These are phyloP conservation scores for Diploptera punctata DNA, from an alignment of 2,888 invertebrate species.

Conservation along the genomic window DNA sequence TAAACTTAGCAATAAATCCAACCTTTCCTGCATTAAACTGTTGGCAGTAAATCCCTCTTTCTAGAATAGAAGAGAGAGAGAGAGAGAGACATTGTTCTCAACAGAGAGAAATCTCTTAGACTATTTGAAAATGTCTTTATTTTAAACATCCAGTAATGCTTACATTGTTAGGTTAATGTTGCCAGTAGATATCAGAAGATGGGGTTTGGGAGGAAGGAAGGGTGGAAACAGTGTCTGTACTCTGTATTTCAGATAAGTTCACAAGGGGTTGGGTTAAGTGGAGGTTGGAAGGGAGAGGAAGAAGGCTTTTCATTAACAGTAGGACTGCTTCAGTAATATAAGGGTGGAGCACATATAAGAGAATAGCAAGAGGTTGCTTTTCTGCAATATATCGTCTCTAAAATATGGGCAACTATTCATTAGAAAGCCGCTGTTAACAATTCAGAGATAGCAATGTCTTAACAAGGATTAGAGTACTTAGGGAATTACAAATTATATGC, in stretches of 20 bases:
- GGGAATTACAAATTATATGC: slow-evolving; percentile 44
- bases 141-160: slow-evolving; percentile 42
- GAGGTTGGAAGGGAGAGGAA: slow-evolving; percentile 5
- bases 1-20: slow-evolving; percentile 18
- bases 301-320: slow-evolving; percentile 36
- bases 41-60: slow-evolving; percentile 18
- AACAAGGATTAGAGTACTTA: slow-evolving; percentile 43
- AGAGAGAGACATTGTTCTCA: slow-evolving; percentile 18
- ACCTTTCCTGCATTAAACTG: slow-evolving; percentile 7
- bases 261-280: slow-evolving; percentile 6
- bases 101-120: background rate
- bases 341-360: slow-evolving; percentile 21
- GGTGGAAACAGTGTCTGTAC: slow-evolving; percentile 36
- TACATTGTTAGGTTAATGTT: slow-evolving; percentile 43
- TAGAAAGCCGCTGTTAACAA: slow-evolving; percentile 43
- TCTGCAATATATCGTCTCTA: slow-evolving; percentile 35
- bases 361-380: background rate
- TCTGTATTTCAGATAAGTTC: slow-evolving; percentile 36
- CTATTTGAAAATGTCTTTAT: slow-evolving; percentile 32
- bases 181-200: slow-evolving; percentile 38
- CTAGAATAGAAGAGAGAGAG: background rate
- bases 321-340: background rate
- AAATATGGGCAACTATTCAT: slow-evolving; percentile 44
- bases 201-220: background rate
- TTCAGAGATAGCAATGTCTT: slow-evolving; percentile 44